Conservation (phyloP, 2,888 invertebrate species). For the Pecten maximus region DNA sequence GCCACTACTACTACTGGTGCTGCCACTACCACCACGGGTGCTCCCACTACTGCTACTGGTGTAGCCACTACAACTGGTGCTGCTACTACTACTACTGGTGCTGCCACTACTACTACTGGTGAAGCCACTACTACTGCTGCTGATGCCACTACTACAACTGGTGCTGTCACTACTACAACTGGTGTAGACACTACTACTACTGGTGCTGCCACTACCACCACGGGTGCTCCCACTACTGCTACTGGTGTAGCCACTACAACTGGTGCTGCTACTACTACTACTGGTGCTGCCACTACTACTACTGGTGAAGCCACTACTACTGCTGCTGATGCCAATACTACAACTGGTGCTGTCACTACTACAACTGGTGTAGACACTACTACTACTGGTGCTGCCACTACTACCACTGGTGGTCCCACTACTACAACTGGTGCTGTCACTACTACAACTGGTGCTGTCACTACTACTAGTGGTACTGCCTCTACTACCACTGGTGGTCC, state of each 20-base stretch:
- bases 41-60: slow-evolving; percentile 36
- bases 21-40: slow-evolving; percentile 42
- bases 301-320: slow-evolving; percentile 15
- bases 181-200: slow-evolving; percentile 39
- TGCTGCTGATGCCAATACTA: background rate
- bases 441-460: slow-evolving; percentile 43
- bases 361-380: slow-evolving; percentile 31
- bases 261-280: slow-evolving; percentile 38
- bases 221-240: slow-evolving; percentile 31
- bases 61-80: slow-evolving; percentile 42
- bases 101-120: slow-evolving; percentile 42
- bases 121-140: slow-evolving; percentile 39
- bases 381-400: slow-evolving; percentile 22
- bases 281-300: slow-evolving; percentile 35
- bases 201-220: slow-evolving; percentile 38
- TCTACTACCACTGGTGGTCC: slow-evolving; percentile 5
- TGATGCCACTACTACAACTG: slow-evolving; percentile 43
- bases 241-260: slow-evolving; percentile 28
- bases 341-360: slow-evolving; percentile 35
- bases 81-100: slow-evolving; percentile 41
- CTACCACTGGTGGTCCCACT: slow-evolving; percentile 38
- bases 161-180: slow-evolving; percentile 41
- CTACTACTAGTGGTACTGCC: slow-evolving; percentile 20
- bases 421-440: slow-evolving; percentile 42
- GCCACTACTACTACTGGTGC: slow-evolving; percentile 46